Conservation (phyloP, 2,888 invertebrate genomes). For the Chrysodeixis includens region DNA sequence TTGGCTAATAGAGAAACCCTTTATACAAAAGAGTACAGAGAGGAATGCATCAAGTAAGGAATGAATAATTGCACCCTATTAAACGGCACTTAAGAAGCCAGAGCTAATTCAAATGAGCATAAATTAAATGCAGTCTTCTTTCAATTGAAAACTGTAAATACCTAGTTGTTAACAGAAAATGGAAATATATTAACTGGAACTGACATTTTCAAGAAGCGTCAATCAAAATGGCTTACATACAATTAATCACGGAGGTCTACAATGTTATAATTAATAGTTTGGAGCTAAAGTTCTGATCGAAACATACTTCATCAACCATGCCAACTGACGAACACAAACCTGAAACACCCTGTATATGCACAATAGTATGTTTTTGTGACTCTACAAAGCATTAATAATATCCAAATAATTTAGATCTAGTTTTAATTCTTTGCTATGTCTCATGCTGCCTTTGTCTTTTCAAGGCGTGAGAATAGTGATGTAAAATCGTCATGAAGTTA, state of each 20-base stretch:
- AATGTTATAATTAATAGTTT: slow-evolving; percentile 62
- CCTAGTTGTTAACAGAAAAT: slow-evolving; percentile 56
- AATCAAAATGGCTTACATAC: slow-evolving; percentile 57
- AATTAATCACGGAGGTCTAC: slow-evolving; percentile 58
- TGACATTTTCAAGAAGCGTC: slow-evolving; percentile 57
- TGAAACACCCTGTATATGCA: background rate
- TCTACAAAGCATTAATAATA: background rate
- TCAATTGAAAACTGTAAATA: too few relatives aligned
- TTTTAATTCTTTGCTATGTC: too few relatives aligned
- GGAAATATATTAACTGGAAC: slow-evolving; percentile 46
- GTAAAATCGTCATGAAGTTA: too few relatives aligned
- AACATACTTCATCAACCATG: slow-evolving; percentile 48
- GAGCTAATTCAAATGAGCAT: background rate
- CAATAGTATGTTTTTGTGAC: background rate
- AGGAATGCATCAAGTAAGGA: background rate
- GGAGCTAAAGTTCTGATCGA: slow-evolving; percentile 57
- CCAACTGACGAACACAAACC: slow-evolving; percentile 14
- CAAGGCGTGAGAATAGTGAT: too few relatives aligned
- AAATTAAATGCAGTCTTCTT: slow-evolving; percentile 37
- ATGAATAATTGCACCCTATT: background rate
- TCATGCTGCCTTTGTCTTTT: too few relatives aligned
- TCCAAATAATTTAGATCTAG: too few relatives aligned
- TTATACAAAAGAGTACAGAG: too few relatives aligned
- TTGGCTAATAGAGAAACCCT: too few relatives aligned
- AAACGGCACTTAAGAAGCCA: background rate